Base-by-base conservation (phyloP, 2,888 invertebrate species). In the Epirrhoe tristata region DNA sequence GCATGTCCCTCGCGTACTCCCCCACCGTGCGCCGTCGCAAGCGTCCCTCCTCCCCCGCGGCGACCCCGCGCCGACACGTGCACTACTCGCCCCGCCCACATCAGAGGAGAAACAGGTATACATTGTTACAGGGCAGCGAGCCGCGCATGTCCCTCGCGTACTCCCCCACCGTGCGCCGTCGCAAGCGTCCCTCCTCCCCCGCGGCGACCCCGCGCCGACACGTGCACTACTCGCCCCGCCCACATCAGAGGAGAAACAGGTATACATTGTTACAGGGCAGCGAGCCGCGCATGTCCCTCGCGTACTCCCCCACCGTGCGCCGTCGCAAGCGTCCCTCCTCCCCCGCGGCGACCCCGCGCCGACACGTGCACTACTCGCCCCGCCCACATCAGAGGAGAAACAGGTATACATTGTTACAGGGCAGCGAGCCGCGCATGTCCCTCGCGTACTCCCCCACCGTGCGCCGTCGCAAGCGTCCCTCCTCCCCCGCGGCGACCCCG, bases 1-100 rank as follows among this genome's bases (percentile, higher is more conserved):
- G 59, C 4, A 17, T 52, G 59, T 70, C 74, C 57, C 74, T 69
- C 58, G 77, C 70, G 76, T 92, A 88, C 81, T 80, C 91, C 0
- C 91, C 92, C 17, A 91, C 92, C 0, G 78, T 89, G 79, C 89
- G 92, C 6, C 88, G 90, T 0, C 87, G 89, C 74, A 84, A 84
- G 79, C 87, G 88, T 66, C 58, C 75, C 43, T 74, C 70, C 51
- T 66, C 72, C 5, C 78, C 70, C 78, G 50, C 72, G 67, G 58
- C 67, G 16, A 31, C 34, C 50, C 71, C 73, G 66, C 79, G 16
- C 75, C 77, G 43, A 70, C 71, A 16, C 64, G 53, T 46, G 8
- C 62, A 69, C 66, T 78, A 74, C 74, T 77, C 81, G 56, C 80
- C 79, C 0, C 8, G 75, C 1, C 57, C 48, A 58, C 63, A 67